Conservation (phyloP, 23 tunicate genomes). For the Styela clava region DNA sequence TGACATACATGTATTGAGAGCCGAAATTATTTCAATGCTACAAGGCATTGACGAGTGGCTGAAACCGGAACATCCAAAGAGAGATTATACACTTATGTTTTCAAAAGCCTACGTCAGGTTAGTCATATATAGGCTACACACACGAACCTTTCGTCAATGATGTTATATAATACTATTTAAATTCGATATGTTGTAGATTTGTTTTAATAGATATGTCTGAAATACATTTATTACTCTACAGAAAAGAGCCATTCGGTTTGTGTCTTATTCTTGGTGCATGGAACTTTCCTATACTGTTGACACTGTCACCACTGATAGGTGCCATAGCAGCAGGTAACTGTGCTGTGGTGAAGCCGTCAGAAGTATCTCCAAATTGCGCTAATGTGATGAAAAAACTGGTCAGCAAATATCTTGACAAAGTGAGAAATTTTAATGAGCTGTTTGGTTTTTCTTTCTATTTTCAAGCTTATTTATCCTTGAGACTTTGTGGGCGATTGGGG, state of each 20-base stretch:
- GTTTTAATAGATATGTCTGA: too few species aligned
- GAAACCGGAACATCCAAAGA: constrained; percentile 22
- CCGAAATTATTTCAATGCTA: constrained; percentile 40
- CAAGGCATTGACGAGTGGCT: constrained; percentile 53
- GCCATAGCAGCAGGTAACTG: constrained; percentile 81
- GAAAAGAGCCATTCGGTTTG: constrained; percentile 75
- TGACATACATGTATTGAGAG: constrained; percentile 12
- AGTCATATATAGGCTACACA: too few species aligned
- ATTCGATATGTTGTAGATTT: too few species aligned
- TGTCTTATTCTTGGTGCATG: constrained; percentile 75
- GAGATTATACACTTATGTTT: neutral
- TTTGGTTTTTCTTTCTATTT: too few species aligned
- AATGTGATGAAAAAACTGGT: constrained; percentile 27
- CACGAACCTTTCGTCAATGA: too few species aligned
- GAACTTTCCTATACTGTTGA: constrained; percentile 65
- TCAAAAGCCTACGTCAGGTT: constrained; percentile 8
- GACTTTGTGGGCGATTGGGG: too few species aligned
- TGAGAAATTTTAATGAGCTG: too few species aligned
- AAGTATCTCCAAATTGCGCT: constrained; percentile 33
- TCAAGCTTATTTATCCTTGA: too few species aligned
- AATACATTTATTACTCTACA: too few species aligned
- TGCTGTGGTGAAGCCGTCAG: constrained; percentile 80
- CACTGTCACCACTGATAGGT: constrained; percentile 46
- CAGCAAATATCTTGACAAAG: constrained; percentile 47
- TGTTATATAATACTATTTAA: too few species aligned